Evolutionary conservation across 2,888 invertebrate species (phyloP).

Genomic region (Cylindroiulus punctatus): DNA sequence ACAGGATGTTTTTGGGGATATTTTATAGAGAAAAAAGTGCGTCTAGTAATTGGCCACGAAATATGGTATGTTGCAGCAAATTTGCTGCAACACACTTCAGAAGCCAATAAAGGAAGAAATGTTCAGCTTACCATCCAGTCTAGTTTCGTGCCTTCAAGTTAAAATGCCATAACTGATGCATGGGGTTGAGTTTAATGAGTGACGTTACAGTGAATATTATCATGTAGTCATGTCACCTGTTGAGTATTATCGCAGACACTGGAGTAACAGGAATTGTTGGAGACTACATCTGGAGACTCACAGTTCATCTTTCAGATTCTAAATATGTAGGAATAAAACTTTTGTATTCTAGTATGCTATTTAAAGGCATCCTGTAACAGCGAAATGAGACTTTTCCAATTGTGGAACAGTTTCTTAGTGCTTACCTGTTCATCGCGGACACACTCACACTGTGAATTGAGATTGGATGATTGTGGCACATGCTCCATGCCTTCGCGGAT

Average conservation of each 20-base stretch:
- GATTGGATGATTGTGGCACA: constrained; percentile 51
- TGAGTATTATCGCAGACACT: neutral
- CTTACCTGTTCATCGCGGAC: neutral
- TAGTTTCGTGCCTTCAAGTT: too few species aligned
- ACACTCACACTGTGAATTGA: constrained; percentile 46
- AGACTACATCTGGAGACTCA: neutral
- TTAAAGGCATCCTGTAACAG: neutral
- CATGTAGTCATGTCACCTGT: neutral
- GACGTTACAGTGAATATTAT: neutral
- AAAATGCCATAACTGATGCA: too few species aligned
- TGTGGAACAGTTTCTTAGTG: neutral
- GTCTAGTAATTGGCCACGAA: too few species aligned
- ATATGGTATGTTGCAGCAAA: too few species aligned
- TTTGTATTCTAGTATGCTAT: neutral
- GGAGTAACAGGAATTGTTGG: neutral
- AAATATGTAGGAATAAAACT: neutral
- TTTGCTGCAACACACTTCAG: too few species aligned
- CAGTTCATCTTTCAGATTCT: constrained; percentile 40
- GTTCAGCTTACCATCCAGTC: too few species aligned
- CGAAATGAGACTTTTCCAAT: neutral
- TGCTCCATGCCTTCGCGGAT: constrained; percentile 54
- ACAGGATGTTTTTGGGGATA: too few species aligned
- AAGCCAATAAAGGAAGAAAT: too few species aligned
- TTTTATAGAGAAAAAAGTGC: too few species aligned
- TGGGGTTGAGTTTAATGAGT: neutral